Percentiles rank a stretch among this genome's conserved stretches.
Conservation (phyloP, 2,113 vertebrate species). For the Vulpes vulpes region DNA sequence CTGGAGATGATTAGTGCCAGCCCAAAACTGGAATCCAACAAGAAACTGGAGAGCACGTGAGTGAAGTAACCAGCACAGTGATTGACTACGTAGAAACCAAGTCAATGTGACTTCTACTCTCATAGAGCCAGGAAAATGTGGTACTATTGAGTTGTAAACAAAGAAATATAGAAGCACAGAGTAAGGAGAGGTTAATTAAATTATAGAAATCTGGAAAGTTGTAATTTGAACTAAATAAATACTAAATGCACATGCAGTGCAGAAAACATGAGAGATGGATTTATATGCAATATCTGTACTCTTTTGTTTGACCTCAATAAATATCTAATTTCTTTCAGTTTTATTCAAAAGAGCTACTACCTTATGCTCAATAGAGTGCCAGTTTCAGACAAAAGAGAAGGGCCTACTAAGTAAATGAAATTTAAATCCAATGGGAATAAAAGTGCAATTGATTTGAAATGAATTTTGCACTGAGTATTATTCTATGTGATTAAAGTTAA, state of each 20-base stretch:
- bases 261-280: not conserved
- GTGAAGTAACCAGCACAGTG: not conserved
- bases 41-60: not conserved
- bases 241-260: not conserved
- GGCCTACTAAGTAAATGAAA: constrained; percentile 42
- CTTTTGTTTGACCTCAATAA: constrained; percentile 51
- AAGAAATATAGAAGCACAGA: not conserved
- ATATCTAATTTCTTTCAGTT: constrained; percentile 24
- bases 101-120: not conserved
- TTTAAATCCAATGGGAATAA: constrained; percentile 31
- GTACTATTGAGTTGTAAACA: not conserved
- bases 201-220: not conserved
- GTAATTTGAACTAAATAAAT: constrained; percentile 12
- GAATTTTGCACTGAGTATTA: not conserved
- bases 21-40: not conserved
- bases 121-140: not conserved
- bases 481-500: constrained; percentile 24
- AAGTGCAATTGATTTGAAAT: constrained; percentile 36
- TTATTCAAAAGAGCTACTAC: constrained; percentile 20
- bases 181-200: constrained; percentile 9
- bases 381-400: constrained; percentile 52
- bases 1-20: not conserved
- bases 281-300: not conserved
- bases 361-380: not conserved
- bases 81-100: not conserved